Base-by-base conservation (phyloP, 2,888 invertebrate species). In the Uropetala carovei region DNA sequence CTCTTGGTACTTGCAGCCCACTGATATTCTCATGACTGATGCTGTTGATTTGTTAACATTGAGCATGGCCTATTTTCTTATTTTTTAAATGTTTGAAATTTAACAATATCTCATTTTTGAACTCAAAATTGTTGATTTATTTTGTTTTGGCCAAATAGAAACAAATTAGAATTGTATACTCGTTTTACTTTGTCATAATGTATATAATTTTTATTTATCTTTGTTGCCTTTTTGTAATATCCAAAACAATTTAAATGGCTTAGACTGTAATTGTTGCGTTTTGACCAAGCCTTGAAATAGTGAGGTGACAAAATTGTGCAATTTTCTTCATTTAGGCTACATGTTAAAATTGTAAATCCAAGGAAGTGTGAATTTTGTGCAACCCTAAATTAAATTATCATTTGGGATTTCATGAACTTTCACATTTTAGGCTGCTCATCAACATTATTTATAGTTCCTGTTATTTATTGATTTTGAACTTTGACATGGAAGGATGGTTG, bases 401-500 rank as follows among this genome's bases (percentile, higher is more conserved):
- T 30, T 43, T 64, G 14, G 59, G 89, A 43, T 64, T n/a, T 68
- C 30, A 64, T 64, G 16, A 64, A 18, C 11, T 43, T 64, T n/a
- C 18, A 75, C 43, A 60, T 89, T 68, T 43, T 43, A 1, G 5
- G 5, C 5, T 43, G 64, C 30, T 89, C 89, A 89, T 43, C n/a
- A 18, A 11, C n/a, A n/a, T 89, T 43, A 56, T 10, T 68, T 89
- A 30, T 89, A 89, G 30, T 18, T 75, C 27, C 75, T 89, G 89
- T 89, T 89, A 89, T 86, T 60, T 64, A 64, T 89, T 89, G 64
- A 43, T 64, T 89, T 89, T 89, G 30, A 89, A 58, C 60, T 4
- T 16, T 85, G 57, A 64, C n/a, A 16, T 58, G 56, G n/a, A 43
- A 64, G 22, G 10, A 43, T 89, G 64, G 75, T 75, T 75, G 75